Evolutionary conservation across 2,113 vertebrate genomes (phyloP).

Genomic region (Caranx ignobilis): DNA sequence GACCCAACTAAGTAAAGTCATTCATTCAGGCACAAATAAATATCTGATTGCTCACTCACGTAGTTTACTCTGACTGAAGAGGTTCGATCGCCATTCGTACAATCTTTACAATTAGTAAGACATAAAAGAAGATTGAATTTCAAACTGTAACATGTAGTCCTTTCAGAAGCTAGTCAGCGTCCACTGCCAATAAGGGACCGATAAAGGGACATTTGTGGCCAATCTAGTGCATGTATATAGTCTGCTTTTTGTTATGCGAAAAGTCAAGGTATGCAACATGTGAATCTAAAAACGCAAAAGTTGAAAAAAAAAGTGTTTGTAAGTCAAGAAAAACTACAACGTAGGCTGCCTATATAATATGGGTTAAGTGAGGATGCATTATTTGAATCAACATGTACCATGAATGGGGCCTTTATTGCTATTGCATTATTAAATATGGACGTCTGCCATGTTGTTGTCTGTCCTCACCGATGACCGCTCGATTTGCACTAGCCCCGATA

Average conservation of each 20-base stretch:
- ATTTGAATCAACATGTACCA: not conserved
- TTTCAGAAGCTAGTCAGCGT: not conserved
- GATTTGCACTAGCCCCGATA: no score
- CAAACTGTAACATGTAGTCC: not conserved
- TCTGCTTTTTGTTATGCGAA: not conserved
- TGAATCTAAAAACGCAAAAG: not conserved
- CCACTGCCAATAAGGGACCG: not conserved
- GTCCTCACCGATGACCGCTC: no score
- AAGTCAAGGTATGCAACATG: not conserved
- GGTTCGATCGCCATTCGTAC: not conserved
- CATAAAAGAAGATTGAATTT: not conserved
- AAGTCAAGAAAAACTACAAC: not conserved
- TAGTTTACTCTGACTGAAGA: not conserved
- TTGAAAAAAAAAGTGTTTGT: not conserved
- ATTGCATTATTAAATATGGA: no score
- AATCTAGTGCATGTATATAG: not conserved
- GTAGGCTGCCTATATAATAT: not conserved
- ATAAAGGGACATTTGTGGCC: not conserved
- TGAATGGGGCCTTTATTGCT: not conserved
- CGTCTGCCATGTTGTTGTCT: no score
- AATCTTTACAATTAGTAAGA: not conserved
- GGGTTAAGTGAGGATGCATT: not conserved
- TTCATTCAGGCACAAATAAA: not conserved
- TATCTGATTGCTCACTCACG: not conserved
- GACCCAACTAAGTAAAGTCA: conserved; percentile 29